Evolutionary conservation across 2,888 invertebrate genomes (phyloP), one percentile per base, ranked within the genome.

Genomic region (Macrophya alboannulata): DNA sequence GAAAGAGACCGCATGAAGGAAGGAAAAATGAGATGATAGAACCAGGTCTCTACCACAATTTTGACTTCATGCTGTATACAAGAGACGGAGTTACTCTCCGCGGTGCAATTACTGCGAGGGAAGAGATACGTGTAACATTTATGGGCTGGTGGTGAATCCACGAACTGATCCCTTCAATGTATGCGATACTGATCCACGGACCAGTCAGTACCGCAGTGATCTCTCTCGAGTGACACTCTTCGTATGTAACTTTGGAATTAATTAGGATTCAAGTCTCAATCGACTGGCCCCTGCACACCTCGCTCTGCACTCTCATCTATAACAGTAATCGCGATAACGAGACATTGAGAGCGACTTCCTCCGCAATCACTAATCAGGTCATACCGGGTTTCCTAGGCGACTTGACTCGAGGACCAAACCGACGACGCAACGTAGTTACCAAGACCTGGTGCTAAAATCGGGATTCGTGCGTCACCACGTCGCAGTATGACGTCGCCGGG

Each of bases 321-420:
- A 51, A 25, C n/a, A 81, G 68, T 77, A 77, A 85, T 85, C 77
- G 79, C 82, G 85, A 81, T 85, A 85, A 85, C 82, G 85, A 85
- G 85, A 85, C 85, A 85, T 85, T 85, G 85, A 85, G 85, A 25
- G 79, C 81, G 55, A n/a, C 21, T 81, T 51, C 85, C 48, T 55
- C 83, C 55, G 83, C 87, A 87, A 87, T 68, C 68, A 68, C 68
- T 68, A 68, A 68, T 87, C 87, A 86, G 87, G 87, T 87, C 87
- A 87, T 84, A 59, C 45, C 84, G 82, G 86, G 21, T 65, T 82
- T 87, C 87, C 87, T 88, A 89, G 88, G 87, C 90, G 89, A 89
- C 89, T 90, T 89, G 87, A 88, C 84, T 62, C 87, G 81, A 85
- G 86, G 82, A 85, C 85, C 85, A 85, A 51, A 86, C 84, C 86